Conservation (phyloP, 1,140 invertebrate genomes). For the Bombus impatiens region DNA sequence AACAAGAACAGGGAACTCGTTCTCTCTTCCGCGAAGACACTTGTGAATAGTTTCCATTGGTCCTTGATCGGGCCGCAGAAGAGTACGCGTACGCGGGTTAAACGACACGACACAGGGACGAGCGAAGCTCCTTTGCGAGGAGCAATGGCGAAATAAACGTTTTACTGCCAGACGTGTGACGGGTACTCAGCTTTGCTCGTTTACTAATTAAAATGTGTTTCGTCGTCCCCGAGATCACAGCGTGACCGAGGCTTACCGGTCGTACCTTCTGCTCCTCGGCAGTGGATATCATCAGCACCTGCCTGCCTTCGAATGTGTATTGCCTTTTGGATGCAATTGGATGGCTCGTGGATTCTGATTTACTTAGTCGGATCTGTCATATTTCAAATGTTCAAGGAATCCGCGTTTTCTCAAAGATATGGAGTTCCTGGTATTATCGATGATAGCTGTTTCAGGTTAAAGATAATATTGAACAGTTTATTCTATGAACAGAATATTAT, state of each 20-base stretch:
- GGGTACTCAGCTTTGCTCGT: slow-evolving; percentile 42
- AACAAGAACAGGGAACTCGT: slow-evolving; percentile 52
- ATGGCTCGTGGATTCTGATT: neutral
- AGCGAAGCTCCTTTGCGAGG: slow-evolving; percentile 26
- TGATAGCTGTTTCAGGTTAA: neutral
- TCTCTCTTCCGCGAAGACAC: slow-evolving; percentile 59
- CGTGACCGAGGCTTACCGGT: slow-evolving; percentile 21
- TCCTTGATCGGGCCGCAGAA: slow-evolving; percentile 66
- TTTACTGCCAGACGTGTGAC: slow-evolving; percentile 44
- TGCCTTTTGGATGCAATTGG: neutral
- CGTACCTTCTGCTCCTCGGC: slow-evolving; percentile 20
- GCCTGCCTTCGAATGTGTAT: neutral
- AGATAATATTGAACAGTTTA: neutral
- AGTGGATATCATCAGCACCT: slow-evolving; percentile 22
- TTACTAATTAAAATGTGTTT: slow-evolving; percentile 65
- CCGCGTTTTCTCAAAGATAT: neutral
- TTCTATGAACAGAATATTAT: too few species aligned
- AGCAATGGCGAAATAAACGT: slow-evolving; percentile 44
- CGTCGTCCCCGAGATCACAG: neutral
- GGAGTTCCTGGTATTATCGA: neutral
- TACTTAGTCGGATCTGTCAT: neutral
- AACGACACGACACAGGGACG: slow-evolving; percentile 67
- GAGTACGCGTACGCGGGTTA: slow-evolving; percentile 61
- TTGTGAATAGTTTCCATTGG: slow-evolving; percentile 67
- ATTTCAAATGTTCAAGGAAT: neutral